Base-by-base conservation (phyloP, 92 coral and sea anemone genomes). In the Virgularia gustaviana region DNA sequence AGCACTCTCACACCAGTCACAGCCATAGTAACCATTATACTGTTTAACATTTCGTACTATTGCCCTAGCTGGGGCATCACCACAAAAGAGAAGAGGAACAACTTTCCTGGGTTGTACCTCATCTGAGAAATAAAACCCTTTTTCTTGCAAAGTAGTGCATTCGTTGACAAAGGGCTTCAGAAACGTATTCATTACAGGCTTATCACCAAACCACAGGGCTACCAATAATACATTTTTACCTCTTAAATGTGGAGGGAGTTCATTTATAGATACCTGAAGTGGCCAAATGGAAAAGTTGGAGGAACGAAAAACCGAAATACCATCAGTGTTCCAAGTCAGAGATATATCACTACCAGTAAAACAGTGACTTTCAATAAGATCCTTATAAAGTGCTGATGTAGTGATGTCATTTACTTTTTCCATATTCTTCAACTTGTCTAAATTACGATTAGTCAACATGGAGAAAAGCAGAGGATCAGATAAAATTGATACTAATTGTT, bases 221-320 rank as follows among this genome's bases (percentile, higher is more conserved):
- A 63, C 19, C 28, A 63, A 25, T 51, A 63, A 16, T 30, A 63
- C 38, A 32, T 63, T 63, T 36, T 63, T 16, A 11, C 23, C 27
- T 31, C 70, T 9, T 31, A 63, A 39, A 20, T 63, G 70, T 34
- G 85, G 81, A 16, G 81, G 78, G 9, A 81, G 31, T 42, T 81
- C 86, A 75, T 75, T 76, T 18, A 81, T 58, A 11, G 70, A 36
- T 3, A 70, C 1, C 3, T 56, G 36, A 2, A 78, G 20, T 0
- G 83, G 83, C 83, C 83, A 78, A 2, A 78, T 62, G 10, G 77
- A 53, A 41, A 42, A 22, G 9, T 56, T 35, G 7, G 58, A 52
- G 3, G 58, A 52, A 28, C 28, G 22, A 12, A 52, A 52, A 22
- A 52, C 15, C 28, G 58, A 15, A 63, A 63, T 63, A 24, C 51